Evolutionary conservation across 2,113 vertebrate genomes (phyloP).

Genomic region (Odobenus rosmarus): DNA sequence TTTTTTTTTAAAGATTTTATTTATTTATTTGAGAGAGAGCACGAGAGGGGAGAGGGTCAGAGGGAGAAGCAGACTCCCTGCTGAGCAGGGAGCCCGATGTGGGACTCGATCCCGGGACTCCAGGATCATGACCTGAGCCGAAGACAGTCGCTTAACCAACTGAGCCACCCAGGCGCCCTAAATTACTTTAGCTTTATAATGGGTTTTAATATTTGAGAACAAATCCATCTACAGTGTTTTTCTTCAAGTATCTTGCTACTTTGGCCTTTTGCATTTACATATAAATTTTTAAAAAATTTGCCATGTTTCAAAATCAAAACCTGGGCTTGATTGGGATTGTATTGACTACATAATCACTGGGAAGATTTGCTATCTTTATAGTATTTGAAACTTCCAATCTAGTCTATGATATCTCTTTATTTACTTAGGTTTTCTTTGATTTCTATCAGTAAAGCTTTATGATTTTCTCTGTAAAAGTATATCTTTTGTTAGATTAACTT

Average conservation of each 20-base stretch:
- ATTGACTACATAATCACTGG: not conserved
- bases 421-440: slow-evolving; percentile 4
- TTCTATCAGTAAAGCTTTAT: not conserved
- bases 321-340: not conserved
- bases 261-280: not conserved
- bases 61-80: too few species aligned
- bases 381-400: not conserved
- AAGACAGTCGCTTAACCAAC: too few species aligned
- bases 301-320: not conserved
- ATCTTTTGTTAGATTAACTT: not conserved
- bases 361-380: not conserved
- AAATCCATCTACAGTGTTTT: not conserved
- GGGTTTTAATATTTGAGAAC: not conserved
- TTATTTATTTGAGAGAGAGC: too few species aligned
- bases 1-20: too few species aligned
- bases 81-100: too few species aligned
- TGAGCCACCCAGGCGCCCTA: too few species aligned
- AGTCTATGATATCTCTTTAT: not conserved
- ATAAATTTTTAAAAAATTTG: not conserved
- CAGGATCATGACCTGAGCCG: too few species aligned
- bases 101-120: too few species aligned
- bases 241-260: not conserved
- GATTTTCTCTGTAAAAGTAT: not conserved
- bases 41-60: too few species aligned
- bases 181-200: not conserved